Evolutionary conservation across 2,888 invertebrate genomes (phyloP).

Genomic region (Spialia ferax): DNA sequence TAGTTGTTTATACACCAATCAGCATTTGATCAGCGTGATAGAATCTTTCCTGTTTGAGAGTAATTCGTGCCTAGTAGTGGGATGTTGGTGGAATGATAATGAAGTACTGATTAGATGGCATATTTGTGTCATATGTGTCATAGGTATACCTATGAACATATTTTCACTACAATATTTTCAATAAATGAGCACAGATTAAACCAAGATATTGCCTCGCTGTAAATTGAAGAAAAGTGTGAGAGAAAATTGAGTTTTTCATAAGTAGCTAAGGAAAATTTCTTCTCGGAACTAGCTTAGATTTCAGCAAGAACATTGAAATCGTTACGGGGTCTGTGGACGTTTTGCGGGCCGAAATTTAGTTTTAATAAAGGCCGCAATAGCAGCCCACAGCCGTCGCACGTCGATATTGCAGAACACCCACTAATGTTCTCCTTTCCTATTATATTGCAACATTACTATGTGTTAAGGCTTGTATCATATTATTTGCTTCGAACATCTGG

Average conservation of each 20-base stretch:
- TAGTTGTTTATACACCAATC: too few species aligned
- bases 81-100: too few species aligned
- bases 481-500: conserved; percentile 52
- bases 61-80: too few species aligned
- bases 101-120: too few species aligned
- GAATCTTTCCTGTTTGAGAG: too few species aligned
- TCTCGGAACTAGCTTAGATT: not conserved
- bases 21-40: too few species aligned
- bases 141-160: too few species aligned
- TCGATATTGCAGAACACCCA: conserved; percentile 80
- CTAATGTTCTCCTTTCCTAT: conserved; percentile 81
- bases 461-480: conserved; percentile 70
- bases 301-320: conserved; percentile 47
- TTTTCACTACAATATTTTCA: too few species aligned
- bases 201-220: not conserved
- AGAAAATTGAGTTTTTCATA: not conserved
- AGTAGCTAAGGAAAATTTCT: not conserved
- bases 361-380: conserved; percentile 82
- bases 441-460: conserved; percentile 80
- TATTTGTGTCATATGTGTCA: not conserved
- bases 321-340: conserved; percentile 71
- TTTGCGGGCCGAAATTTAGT: conserved; percentile 82
- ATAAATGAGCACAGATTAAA: not conserved
- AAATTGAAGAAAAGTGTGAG: not conserved
- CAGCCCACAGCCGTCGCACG: conserved; percentile 75